Evolutionary conservation across 2,888 invertebrate species (phyloP).

Genomic region (Strigamia maritima): DNA sequence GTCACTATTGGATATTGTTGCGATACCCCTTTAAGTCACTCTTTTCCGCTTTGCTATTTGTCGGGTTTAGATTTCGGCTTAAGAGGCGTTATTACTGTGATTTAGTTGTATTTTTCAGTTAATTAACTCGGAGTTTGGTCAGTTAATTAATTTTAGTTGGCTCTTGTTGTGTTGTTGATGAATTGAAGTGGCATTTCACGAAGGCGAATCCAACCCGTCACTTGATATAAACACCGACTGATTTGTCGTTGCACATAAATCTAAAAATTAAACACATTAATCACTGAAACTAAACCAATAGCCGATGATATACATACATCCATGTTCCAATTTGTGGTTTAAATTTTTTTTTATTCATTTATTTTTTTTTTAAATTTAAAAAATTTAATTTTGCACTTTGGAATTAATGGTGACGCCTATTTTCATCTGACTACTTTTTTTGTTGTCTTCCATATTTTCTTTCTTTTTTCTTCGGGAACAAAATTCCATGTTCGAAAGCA

Average conservation of each 20-base stretch:
- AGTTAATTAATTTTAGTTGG: slow-evolving; percentile 18
- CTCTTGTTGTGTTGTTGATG: slow-evolving; percentile 1
- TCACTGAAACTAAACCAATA: neutral
- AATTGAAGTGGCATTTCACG: neutral
- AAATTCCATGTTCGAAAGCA: neutral
- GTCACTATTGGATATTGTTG: too few relatives aligned
- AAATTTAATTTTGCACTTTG: neutral
- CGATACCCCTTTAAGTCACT: too few relatives aligned
- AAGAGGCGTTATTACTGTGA: neutral
- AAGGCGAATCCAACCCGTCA: neutral
- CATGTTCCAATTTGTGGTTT: too few relatives aligned
- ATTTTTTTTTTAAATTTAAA: neutral
- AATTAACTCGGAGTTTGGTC: neutral
- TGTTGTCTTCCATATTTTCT: too few relatives aligned
- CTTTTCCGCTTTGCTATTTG: neutral
- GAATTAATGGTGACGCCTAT: too few relatives aligned
- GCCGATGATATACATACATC: too few relatives aligned
- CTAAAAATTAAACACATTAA: neutral
- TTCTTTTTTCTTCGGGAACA: neutral
- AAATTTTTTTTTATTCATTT: too few relatives aligned
- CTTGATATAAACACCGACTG: neutral
- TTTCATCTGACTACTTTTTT: neutral
- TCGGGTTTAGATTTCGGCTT: neutral
- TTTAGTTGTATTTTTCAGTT: neutral
- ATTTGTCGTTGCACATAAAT: neutral